A percentile compares a stretch with the other conserved stretches of the same genome.
phyloP scores from a whole-genome alignment of 1,140 invertebrate species.

The Drosophila fuyamai region DNA sequence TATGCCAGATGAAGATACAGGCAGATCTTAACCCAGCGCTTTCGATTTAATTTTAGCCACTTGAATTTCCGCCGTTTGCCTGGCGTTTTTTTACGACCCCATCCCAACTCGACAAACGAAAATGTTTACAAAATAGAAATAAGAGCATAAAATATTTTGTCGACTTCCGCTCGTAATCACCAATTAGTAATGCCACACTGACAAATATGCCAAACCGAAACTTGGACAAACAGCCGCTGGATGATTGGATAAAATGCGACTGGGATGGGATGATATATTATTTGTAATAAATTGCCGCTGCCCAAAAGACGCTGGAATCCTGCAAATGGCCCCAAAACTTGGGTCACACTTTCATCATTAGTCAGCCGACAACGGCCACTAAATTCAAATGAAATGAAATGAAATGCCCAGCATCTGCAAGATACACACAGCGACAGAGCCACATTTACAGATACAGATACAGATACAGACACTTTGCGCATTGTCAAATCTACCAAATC shows the following conservation, averaged over 20 bases:
- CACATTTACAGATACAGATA: constrained; percentile 13
- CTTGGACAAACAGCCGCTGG: constrained; percentile 22
- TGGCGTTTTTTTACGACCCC: constrained; percentile 34
- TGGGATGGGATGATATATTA: constrained; percentile 72
- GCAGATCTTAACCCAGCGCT: constrained; percentile 41
- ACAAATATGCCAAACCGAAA: constrained; percentile 74
- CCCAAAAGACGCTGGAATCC: constrained; percentile 43
- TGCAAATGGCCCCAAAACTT: constrained; percentile 72
- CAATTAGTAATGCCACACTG: constrained; percentile 84
- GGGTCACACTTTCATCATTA: constrained; percentile 73
- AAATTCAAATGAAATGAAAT: constrained; percentile 68
- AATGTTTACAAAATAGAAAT: constrained; percentile 77
- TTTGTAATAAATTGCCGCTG: constrained; percentile 76
- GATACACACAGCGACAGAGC: neutral
- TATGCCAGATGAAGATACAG: constrained; percentile 26
- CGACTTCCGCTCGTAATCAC: constrained; percentile 84
- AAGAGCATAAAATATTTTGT: constrained; percentile 81
- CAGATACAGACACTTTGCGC: constrained; percentile 43
- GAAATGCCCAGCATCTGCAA: constrained; percentile 30
- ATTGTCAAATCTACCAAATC: constrained; percentile 77
- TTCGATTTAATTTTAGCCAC: constrained; percentile 76
- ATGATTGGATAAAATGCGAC: constrained; percentile 1
- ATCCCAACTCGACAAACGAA: neutral
- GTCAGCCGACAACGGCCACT: constrained; percentile 57
- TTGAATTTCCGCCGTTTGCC: constrained; percentile 69